Conservation (phyloP, 2,113 vertebrate species). For the Rhynchomys soricoides region DNA sequence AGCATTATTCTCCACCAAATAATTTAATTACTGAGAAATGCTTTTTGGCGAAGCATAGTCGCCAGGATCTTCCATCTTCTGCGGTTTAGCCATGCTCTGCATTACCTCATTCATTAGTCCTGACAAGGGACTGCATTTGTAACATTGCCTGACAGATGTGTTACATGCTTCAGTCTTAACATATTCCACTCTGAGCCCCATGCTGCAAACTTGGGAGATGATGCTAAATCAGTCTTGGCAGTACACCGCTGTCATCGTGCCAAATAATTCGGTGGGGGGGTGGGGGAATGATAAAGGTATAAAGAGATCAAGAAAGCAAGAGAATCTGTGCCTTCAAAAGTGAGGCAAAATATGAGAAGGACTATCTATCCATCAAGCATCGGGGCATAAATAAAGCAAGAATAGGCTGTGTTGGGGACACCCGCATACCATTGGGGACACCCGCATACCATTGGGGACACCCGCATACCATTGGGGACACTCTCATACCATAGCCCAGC, state of each 20-base stretch:
- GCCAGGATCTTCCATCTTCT: constrained; percentile 62
- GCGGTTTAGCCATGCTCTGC: constrained; percentile 46
- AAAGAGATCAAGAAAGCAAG: constrained; percentile 80
- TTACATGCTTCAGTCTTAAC: constrained; percentile 72
- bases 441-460: no score
- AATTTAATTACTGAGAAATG: constrained; percentile 72
- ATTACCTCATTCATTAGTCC: constrained; percentile 76
- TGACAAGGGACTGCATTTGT: constrained; percentile 73
- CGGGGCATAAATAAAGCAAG: constrained; percentile 65
- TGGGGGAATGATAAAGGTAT: constrained; percentile 74
- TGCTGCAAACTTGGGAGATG: constrained; percentile 74
- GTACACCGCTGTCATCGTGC: constrained; percentile 52
- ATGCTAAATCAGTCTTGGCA: constrained; percentile 77
- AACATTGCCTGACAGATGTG: constrained; percentile 70
- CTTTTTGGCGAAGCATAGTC: constrained; percentile 41
- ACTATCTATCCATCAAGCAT: constrained; percentile 66
- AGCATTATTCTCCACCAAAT: constrained; percentile 46
- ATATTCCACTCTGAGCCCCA: constrained; percentile 69
- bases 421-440: not conserved
- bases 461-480: no score
- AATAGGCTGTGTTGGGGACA: not conserved
- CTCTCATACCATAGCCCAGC: not conserved
- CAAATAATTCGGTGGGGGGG: constrained; percentile 77
- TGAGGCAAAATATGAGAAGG: constrained; percentile 62
- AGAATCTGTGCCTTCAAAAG: constrained; percentile 57